Base-by-base conservation (phyloP, 2,797 vertebrate species). In the Clarias pachynema region DNA sequence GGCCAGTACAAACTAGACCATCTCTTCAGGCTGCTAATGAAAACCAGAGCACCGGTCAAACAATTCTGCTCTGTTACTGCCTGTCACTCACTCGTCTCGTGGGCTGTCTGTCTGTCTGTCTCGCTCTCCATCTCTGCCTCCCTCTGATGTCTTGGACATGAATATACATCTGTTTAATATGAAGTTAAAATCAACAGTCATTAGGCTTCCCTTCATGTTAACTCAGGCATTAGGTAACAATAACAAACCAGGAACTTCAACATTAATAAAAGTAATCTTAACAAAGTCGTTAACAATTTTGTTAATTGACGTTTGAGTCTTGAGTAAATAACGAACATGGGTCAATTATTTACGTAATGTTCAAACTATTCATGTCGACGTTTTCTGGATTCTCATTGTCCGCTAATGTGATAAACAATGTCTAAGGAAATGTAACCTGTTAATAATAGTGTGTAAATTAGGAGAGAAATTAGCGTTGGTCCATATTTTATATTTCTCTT, bases 41-140 rank as follows among this genome's bases (percentile, higher is more conserved):
- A 95, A 96, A 95, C 92, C 96, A 96, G 95, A 95, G 93, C 93
- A 89, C 86, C 82, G 90, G 91, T 90, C 79, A 92, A 94, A 95
- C 95, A 95, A 93, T 93, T 90, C 90, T 89, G 87, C 93, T 93
- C 93, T 95, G 95, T 96, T 94, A 88, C 90, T 82, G 92, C 85
- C 93, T 92, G 91, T 91, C 89, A 57, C 85, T 93, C 93, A 86
- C 90, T 79, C 62, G 63, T 34, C 53, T 84, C 80, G 3, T 2
- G 60, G 63, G 24, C 81, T 72, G 60, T 69, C 80, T 31, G 26
- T 82, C 84, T 59, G 85, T 66, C 86, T 66, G 49, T 86, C 73
- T 85, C 24, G 40, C 66, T 75, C 18, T 63, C 79, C 37, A 29
- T 80, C 74, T 75, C 53, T 87, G 15, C 10, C 63, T 16, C 37